phyloP scores from a whole-genome alignment of 2,888 invertebrate genomes.

The Xiphydria camelus region DNA sequence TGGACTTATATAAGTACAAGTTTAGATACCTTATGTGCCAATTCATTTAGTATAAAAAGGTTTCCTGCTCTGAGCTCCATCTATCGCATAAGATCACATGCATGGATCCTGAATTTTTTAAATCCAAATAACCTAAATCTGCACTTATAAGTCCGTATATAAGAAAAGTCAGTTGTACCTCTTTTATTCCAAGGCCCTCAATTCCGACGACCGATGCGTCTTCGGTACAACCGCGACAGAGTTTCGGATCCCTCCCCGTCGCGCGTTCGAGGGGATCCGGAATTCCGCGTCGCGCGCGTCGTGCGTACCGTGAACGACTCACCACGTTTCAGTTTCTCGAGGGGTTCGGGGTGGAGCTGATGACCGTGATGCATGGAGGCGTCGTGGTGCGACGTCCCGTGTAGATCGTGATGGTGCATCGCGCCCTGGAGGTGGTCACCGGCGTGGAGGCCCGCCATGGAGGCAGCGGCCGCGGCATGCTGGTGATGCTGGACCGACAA shows the following conservation, averaged over 20 bases:
- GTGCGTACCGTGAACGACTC: conserved; percentile 58
- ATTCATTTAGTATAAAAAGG: too few relatives aligned
- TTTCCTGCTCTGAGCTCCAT: too few relatives aligned
- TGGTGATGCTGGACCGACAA: conserved; percentile 60
- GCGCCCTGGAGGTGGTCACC: conserved; percentile 58
- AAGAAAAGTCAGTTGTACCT: too few relatives aligned
- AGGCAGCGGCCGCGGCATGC: conserved; percentile 61
- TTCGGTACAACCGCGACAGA: conserved; percentile 13
- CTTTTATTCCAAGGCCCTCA: too few relatives aligned
- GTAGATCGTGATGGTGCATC: conserved; percentile 48
- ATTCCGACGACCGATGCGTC: conserved; percentile 22
- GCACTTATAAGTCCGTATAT: too few relatives aligned
- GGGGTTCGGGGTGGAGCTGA: conserved; percentile 72
- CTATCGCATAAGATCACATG: too few relatives aligned
- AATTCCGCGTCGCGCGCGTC: conserved; percentile 28
- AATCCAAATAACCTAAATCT: too few relatives aligned
- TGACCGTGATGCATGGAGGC: conserved; percentile 64
- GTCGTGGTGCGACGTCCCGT: conserved; percentile 59
- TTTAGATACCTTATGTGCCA: too few relatives aligned
- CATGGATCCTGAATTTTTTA: too few relatives aligned
- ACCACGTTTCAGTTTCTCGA: conserved; percentile 80
- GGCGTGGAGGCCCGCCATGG: conserved; percentile 61
- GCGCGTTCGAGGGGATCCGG: conserved; percentile 18
- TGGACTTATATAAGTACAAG: too few relatives aligned
- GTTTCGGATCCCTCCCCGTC: too few relatives aligned